Conservation (phyloP, 1,140 invertebrate species). For the Copidosoma floridanum region DNA sequence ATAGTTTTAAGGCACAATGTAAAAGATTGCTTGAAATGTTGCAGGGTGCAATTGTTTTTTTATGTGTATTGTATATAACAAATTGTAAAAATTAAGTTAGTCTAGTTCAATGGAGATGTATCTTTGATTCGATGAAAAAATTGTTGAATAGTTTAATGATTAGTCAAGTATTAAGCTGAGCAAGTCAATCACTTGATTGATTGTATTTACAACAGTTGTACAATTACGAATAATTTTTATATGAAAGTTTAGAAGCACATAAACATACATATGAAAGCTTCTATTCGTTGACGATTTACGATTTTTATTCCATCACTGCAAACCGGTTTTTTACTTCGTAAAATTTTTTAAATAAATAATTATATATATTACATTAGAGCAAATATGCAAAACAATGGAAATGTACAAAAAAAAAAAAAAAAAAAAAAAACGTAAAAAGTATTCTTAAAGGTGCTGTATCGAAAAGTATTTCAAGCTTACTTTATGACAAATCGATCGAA, state of each 20-base stretch:
- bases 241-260: neutral
- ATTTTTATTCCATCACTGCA: too few relatives aligned
- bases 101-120: neutral
- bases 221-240: constrained; percentile 2
- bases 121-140: neutral
- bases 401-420: neutral
- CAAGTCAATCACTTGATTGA: neutral
- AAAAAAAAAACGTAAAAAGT: too few relatives aligned
- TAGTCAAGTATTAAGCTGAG: neutral
- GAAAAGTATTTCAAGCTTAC: too few relatives aligned
- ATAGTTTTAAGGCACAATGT: too few relatives aligned
- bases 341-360: too few relatives aligned
- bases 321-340: too few relatives aligned
- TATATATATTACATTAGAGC: too few relatives aligned
- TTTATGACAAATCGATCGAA: neutral
- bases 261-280: too few relatives aligned
- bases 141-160: neutral
- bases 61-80: constrained; percentile 11
- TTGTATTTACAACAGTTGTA: neutral
- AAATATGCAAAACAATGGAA: neutral
- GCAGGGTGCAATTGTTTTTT: constrained; percentile 3
- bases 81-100: constrained; percentile 10
- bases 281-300: too few relatives aligned
- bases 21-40: constrained; percentile 6
- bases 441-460: too few relatives aligned